Base-by-base conservation (phyloP, 2,113 vertebrate genomes). In the Triplophysa siluroides region DNA sequence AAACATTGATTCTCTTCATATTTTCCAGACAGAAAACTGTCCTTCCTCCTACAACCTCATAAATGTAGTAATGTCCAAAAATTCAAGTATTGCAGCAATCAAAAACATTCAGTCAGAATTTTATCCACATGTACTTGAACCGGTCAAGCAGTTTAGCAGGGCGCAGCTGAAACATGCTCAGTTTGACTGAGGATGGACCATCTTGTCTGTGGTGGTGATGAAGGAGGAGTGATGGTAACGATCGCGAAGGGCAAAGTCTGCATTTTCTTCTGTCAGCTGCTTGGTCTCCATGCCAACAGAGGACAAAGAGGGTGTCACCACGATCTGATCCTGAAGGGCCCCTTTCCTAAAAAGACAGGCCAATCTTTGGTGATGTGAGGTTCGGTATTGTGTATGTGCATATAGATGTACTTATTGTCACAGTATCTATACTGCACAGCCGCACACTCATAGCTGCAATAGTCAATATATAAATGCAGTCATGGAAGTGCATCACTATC, bases 201-300 rank as follows among this genome's bases (percentile, higher is more conserved):
- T 93, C 84, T 67, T 88, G 88, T 90, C 72, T 29, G 85, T 81
- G 58, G 88, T 91, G 64, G 88, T 91, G 88, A 99, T 86, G 23
- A 94, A 83, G 0, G 94, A 98, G 52, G 96, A 97, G 60, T 94
- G 95, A 88, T 99, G 97, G 78, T 93, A 96, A 62, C 94, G 96
- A 80, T 95, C 95, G 63, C 97, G 93, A 0, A 94, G 91, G 76
- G 98, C 96, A 0, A 98, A 99, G 91, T 99, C 98, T 0, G 89
- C 78, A 0, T 99, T 99, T 89, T 99, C 98, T 87, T 98, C 91
- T 0, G 96, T 99, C 85, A 99, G 91, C 90, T 99, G 97, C 33
- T 90, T 94, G 88, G 96, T 98, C 90, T 93, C 93, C 92, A 95
- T 90, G 78, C 94, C 94, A 19, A 98, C 92, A 69, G 86, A 88